Evolutionary conservation across 2,888 invertebrate species (phyloP).

Genomic region (Perizoma affinitatum): DNA sequence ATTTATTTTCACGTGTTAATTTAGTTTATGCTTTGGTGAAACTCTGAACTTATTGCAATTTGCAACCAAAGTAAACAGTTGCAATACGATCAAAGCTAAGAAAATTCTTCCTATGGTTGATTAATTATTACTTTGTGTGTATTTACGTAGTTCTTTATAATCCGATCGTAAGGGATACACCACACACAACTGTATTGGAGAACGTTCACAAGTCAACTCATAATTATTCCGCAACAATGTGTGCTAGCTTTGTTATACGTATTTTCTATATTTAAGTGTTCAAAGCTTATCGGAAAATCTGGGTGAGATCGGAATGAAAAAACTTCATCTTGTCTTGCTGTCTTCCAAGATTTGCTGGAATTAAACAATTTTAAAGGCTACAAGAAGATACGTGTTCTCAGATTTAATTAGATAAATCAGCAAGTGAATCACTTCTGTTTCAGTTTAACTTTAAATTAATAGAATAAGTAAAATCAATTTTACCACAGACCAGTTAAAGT

Average conservation of each 20-base stretch:
- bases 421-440: too few species aligned
- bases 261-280: slow-evolving; percentile 37
- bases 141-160: too few species aligned
- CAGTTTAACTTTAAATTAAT: too few species aligned
- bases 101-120: slow-evolving; percentile 84
- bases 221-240: slow-evolving; percentile 53
- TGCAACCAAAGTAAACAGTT: slow-evolving; percentile 93
- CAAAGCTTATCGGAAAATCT: slow-evolving; percentile 7
- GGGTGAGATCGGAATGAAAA: too few species aligned
- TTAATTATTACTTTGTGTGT: slow-evolving; percentile 38
- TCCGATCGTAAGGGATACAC: slow-evolving; percentile 6
- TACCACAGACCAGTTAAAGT: too few species aligned
- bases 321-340: too few species aligned
- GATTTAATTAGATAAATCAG: too few species aligned
- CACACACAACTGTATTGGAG: slow-evolving; percentile 37
- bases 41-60: slow-evolving; percentile 95
- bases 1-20: slow-evolving; percentile 30
- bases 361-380: too few species aligned
- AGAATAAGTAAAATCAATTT: too few species aligned
- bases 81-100: slow-evolving; percentile 89
- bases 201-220: slow-evolving; percentile 56
- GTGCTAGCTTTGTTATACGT: slow-evolving; percentile 48
- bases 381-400: too few species aligned
- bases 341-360: too few species aligned
- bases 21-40: slow-evolving; percentile 71